phyloP scores from a whole-genome alignment of 2,113 vertebrate genomes.

The Scatophagus argus region DNA sequence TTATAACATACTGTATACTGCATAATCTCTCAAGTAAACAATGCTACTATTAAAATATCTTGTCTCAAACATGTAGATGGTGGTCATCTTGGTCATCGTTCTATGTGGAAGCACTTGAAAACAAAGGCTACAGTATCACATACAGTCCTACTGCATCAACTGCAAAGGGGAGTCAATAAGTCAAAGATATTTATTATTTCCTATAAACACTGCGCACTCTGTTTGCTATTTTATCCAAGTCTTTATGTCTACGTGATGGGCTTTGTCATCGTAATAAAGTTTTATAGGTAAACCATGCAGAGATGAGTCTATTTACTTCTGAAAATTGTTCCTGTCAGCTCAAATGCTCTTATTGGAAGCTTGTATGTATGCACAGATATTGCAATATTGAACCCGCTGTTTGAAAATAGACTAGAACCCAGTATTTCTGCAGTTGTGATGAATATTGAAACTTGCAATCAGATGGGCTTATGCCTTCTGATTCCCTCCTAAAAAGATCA shows the following conservation, averaged over 20 bases:
- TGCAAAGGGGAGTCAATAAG: not conserved
- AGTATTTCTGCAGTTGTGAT: not conserved
- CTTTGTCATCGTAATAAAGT: slow-evolving; percentile 4
- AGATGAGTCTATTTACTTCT: not conserved
- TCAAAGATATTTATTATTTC: not conserved
- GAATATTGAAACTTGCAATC: not conserved
- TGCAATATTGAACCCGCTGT: not conserved
- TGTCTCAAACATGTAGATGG: not conserved
- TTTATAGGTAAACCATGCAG: slow-evolving; percentile 9
- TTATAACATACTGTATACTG: not conserved
- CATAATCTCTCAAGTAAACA: not conserved
- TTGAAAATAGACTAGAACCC: slow-evolving; percentile 7
- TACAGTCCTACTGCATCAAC: not conserved
- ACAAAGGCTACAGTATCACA: not conserved
- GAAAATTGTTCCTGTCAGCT: not conserved
- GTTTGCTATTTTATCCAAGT: not conserved
- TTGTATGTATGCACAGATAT: slow-evolving; percentile 19
- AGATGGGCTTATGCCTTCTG: not conserved
- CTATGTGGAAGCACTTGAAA: not conserved
- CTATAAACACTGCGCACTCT: not conserved
- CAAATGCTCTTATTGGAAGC: not conserved
- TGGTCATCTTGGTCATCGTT: too few relatives aligned
- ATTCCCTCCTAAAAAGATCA: not conserved
- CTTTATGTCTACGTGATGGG: not conserved
- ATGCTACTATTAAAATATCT: not conserved